Evolutionary conservation across 2,888 invertebrate species (phyloP).

Genomic region (Macaria liturata): DNA sequence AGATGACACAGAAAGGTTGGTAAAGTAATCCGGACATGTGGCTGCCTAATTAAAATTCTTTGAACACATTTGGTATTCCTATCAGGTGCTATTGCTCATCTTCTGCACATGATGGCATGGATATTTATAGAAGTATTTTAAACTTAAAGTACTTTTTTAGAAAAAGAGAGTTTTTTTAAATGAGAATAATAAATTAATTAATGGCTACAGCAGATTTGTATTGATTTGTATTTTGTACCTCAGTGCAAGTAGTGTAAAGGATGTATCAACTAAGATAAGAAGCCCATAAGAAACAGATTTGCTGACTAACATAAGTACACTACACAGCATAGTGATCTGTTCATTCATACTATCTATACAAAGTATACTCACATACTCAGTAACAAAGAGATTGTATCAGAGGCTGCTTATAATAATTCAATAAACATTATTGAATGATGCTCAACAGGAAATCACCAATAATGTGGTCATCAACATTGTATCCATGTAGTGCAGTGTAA

Average conservation of each 20-base stretch:
- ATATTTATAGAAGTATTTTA: conserved; percentile 33
- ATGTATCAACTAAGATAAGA: no score
- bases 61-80: conserved; percentile 52
- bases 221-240: no score
- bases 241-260: no score
- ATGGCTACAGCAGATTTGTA: no score
- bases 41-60: conserved; percentile 43
- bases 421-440: conserved; percentile 66
- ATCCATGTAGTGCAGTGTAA: conserved; percentile 42
- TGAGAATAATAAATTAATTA: no score
- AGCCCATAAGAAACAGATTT: no score
- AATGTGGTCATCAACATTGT: conserved; percentile 54
- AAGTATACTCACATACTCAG: no score
- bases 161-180: no score
- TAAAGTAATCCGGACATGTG: conserved; percentile 27
- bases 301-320: no score
- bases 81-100: conserved; percentile 48
- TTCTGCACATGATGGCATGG: conserved; percentile 43
- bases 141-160: no score
- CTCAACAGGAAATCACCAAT: conserved; percentile 74
- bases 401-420: conserved; percentile 56
- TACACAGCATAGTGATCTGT: no score
- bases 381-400: conserved; percentile 11
- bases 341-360: no score
- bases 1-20: not conserved